A percentile compares a stretch with the other conserved stretches of the same genome.
Evolutionary conservation across 2,888 invertebrate species (phyloP).

Genomic region (Oscheius myriophilus): DNA sequence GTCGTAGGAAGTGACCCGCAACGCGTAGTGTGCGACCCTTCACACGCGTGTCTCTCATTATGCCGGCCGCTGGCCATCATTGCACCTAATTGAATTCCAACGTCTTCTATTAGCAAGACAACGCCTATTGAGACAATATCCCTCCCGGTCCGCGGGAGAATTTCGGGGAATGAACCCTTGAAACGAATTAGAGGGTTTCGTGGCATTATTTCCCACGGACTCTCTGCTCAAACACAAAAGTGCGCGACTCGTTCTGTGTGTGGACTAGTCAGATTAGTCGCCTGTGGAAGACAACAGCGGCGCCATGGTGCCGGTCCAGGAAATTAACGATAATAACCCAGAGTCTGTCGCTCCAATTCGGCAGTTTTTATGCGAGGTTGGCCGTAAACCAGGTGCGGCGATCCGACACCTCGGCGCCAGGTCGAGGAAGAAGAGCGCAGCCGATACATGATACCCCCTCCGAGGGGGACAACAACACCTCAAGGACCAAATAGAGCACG

Average conservation of each 20-base stretch:
- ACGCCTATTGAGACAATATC: constrained; percentile 25
- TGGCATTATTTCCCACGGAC: no score
- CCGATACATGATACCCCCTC: constrained; percentile 11
- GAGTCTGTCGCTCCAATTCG: not conserved
- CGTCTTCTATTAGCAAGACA: constrained; percentile 26
- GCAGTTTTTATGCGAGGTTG: not conserved
- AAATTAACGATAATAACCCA: constrained; percentile 3
- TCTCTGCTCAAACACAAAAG: no score
- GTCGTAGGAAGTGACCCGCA: constrained; percentile 21
- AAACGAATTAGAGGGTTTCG: no score
- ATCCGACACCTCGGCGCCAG: constrained; percentile 27
- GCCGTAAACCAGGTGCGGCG: constrained; percentile 29
- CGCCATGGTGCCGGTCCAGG: not conserved
- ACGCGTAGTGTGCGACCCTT: constrained; percentile 15
- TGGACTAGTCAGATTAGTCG: constrained; percentile 26
- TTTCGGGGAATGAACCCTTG: no score
- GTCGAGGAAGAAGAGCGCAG: not conserved
- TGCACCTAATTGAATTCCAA: constrained; percentile 30
- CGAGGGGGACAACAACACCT: constrained; percentile 5
- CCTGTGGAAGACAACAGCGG: constrained; percentile 12
- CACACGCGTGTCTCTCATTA: constrained; percentile 30
- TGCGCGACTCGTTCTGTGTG: constrained; percentile 13
- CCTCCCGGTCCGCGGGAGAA: not conserved
- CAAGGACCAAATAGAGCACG: constrained; percentile 18
- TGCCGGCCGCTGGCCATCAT: constrained; percentile 16